Evolutionary conservation across 2,113 vertebrate genomes (phyloP).

Genomic region (Neopipo cinnamomea): DNA sequence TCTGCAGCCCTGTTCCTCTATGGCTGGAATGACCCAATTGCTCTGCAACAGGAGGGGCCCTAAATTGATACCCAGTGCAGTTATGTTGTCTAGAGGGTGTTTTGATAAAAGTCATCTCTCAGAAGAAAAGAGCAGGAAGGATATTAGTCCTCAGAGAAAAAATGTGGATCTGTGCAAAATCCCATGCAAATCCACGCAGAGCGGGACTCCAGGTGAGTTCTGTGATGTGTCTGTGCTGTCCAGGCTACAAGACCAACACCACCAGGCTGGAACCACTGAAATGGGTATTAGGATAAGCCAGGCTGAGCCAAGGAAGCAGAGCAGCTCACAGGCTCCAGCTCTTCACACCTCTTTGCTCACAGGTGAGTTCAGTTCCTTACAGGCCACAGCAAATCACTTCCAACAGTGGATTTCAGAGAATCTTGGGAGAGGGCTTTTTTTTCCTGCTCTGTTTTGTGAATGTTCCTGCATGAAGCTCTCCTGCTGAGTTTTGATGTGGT

Average conservation of each 20-base stretch:
- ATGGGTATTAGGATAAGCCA: background rate
- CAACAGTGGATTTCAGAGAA: background rate
- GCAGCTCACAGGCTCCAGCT: background rate
- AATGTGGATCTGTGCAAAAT: background rate
- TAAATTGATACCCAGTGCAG: background rate
- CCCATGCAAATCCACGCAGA: rapidly evolving
- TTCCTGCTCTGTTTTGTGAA: background rate
- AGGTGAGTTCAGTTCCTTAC: background rate
- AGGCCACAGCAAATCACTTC: background rate
- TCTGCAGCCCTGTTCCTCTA: background rate
- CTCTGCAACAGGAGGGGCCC: background rate
- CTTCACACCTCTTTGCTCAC: background rate
- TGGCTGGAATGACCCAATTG: background rate
- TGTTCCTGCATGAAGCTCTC: background rate
- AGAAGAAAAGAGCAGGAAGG: background rate
- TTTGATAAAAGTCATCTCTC: background rate
- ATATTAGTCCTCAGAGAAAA: background rate
- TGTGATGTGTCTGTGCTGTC: no score
- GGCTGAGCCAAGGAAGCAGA: background rate
- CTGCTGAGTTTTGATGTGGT: background rate
- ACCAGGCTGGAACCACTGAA: background rate
- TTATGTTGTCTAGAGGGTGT: background rate
- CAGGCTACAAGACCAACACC: rapidly evolving
- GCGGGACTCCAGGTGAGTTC: background rate
- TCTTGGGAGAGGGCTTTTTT: background rate